phyloP scores from a whole-genome alignment of 1,140 invertebrate species.

The Vollenhovia emeryi region DNA sequence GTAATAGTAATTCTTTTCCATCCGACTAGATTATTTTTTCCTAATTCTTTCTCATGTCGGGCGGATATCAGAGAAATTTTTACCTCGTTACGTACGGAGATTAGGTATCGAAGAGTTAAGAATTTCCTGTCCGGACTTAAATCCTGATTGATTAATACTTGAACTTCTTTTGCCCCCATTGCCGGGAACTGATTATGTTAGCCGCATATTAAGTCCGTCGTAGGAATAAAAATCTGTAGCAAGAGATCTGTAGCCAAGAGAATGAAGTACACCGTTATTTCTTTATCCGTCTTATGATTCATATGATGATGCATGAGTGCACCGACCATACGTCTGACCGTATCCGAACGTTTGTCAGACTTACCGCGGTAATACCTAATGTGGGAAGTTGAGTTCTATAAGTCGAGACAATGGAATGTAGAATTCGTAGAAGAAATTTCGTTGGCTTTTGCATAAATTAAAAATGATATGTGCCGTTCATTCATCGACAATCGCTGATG shows the following conservation, averaged over 20 bases:
- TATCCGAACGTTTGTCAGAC: constrained; percentile 35
- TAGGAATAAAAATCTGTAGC: constrained; percentile 8
- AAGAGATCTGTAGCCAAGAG: not conserved
- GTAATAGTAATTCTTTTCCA: constrained; percentile 42
- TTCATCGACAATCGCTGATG: not conserved
- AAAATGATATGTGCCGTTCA: not conserved
- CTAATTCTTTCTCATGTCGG: not conserved
- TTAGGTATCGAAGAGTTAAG: constrained; percentile 16
- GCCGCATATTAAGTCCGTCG: constrained; percentile 1
- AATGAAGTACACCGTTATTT: constrained; percentile 16
- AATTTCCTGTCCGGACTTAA: constrained; percentile 48
- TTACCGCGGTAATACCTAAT: constrained; percentile 22
- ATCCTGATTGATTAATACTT: constrained; percentile 63
- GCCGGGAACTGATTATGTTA: constrained; percentile 20
- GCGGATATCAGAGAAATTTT: constrained; percentile 13
- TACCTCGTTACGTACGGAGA: constrained; percentile 27
- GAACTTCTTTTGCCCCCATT: not conserved
- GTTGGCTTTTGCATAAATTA: constrained; percentile 19
- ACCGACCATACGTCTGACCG: not conserved
- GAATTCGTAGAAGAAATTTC: not conserved
- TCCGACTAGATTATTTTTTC: not conserved
- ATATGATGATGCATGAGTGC: constrained; percentile 13
- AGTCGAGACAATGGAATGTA: not conserved
- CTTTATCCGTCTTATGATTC: constrained; percentile 45
- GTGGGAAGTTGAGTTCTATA: not conserved